Percentiles rank a stretch among this genome's conserved stretches.
Evolutionary conservation across 2,113 vertebrate genomes (phyloP).

Genomic region (Pygoscelis antarcticus): DNA sequence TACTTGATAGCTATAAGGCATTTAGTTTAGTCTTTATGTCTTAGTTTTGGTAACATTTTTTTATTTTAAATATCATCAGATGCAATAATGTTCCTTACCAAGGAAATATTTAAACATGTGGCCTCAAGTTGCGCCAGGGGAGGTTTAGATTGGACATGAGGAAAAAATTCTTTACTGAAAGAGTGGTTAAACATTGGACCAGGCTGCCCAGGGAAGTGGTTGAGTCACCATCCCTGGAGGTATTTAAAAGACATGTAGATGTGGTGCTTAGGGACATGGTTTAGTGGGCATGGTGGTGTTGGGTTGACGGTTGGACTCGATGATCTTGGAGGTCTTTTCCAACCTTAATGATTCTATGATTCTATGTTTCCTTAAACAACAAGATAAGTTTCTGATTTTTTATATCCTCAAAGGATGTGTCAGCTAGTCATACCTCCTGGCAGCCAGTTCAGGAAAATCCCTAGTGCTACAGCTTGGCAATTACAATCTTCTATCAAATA

Average conservation of each 20-base stretch:
- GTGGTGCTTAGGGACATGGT: too few relatives aligned
- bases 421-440: background rate
- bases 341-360: too few relatives aligned
- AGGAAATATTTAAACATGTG: background rate
- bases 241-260: too few relatives aligned
- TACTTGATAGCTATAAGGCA: background rate
- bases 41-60: background rate
- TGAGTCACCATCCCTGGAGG: too few relatives aligned
- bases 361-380: background rate
- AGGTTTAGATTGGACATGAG: too few relatives aligned
- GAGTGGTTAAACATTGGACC: too few relatives aligned
- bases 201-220: too few relatives aligned
- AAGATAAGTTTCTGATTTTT: background rate
- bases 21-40: background rate
- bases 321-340: too few relatives aligned
- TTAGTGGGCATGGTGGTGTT: too few relatives aligned
- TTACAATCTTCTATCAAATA: background rate
- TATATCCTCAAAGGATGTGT: background rate
- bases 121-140: too few relatives aligned
- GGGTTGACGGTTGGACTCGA: too few relatives aligned
- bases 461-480: background rate
- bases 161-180: too few relatives aligned
- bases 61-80: fast-evolving
- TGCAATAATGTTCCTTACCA: background rate
- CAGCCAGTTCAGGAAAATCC: background rate